Conservation (phyloP, 1,140 invertebrate species). For the Polypedilum vanderplanki region DNA sequence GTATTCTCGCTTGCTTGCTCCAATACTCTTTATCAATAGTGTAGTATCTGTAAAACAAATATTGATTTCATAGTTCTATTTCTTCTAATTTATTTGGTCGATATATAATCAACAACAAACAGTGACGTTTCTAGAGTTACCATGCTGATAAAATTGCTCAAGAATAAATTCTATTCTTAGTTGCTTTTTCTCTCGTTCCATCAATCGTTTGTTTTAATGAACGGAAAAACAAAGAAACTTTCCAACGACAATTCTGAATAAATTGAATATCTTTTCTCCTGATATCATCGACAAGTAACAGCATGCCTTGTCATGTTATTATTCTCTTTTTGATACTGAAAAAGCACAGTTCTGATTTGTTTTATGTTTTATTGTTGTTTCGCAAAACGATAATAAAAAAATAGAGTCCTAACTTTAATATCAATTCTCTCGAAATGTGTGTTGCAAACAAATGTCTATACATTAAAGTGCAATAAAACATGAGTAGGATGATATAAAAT, state of each 20-base stretch:
- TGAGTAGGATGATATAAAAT: not conserved
- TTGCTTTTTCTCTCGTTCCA: not conserved
- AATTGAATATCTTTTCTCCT: not conserved
- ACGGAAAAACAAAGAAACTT: not conserved
- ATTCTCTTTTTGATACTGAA: not conserved
- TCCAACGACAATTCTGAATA: not conserved
- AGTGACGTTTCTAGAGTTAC: not conserved
- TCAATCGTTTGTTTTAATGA: not conserved
- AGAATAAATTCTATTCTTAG: not conserved
- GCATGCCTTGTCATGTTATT: not conserved
- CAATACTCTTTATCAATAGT: no score
- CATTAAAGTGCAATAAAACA: not conserved
- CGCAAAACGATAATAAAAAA: not conserved
- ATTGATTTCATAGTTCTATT: not conserved
- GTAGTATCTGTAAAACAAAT: not conserved
- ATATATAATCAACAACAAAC: no score
- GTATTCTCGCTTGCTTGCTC: not conserved
- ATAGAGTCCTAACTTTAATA: not conserved
- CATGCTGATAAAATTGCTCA: not conserved
- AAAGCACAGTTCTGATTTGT: not conserved
- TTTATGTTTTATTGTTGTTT: not conserved
- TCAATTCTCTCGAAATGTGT: no score
- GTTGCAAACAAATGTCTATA: no score
- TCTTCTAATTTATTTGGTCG: no score
- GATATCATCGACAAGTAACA: not conserved